Percentiles rank a stretch among this genome's conserved stretches.
Evolutionary conservation across 2,113 vertebrate species (phyloP).

Genomic region (Trochalopteron elliotii): DNA sequence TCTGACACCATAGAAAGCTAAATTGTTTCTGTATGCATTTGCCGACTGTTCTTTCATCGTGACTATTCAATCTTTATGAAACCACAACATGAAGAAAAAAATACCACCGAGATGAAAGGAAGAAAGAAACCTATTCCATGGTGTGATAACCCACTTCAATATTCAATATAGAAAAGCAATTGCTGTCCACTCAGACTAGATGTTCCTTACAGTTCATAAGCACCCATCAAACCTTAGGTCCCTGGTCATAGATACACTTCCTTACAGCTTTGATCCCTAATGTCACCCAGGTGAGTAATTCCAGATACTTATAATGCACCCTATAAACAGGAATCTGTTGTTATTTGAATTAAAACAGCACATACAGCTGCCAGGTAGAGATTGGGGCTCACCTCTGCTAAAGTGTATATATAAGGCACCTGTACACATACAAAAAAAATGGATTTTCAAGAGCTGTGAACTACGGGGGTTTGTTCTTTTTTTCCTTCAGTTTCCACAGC

Average conservation of each 20-base stretch:
- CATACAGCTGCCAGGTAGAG: not conserved
- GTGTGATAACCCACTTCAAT: not conserved
- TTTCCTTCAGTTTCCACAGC: not conserved
- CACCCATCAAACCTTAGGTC: not conserved
- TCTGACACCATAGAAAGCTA: not conserved
- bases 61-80: not conserved
- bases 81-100: not conserved
- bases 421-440: not conserved
- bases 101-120: constrained; percentile 11
- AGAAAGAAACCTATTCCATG: constrained; percentile 2
- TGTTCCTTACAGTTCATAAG: constrained; percentile 20
- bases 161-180: constrained; percentile 31
- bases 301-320: not conserved
- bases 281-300: not conserved
- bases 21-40: constrained; percentile 16
- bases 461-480: not conserved
- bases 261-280: constrained; percentile 39
- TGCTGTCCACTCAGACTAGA: constrained; percentile 25
- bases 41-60: not conserved
- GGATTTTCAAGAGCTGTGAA: not conserved
- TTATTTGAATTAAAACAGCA: not conserved
- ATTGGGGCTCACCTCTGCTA: not conserved
- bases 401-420: not conserved
- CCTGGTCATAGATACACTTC: not conserved
- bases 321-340: not conserved